phyloP scores from a whole-genome alignment of 2,113 vertebrate genomes.

The Laterallus jamaicensis region DNA sequence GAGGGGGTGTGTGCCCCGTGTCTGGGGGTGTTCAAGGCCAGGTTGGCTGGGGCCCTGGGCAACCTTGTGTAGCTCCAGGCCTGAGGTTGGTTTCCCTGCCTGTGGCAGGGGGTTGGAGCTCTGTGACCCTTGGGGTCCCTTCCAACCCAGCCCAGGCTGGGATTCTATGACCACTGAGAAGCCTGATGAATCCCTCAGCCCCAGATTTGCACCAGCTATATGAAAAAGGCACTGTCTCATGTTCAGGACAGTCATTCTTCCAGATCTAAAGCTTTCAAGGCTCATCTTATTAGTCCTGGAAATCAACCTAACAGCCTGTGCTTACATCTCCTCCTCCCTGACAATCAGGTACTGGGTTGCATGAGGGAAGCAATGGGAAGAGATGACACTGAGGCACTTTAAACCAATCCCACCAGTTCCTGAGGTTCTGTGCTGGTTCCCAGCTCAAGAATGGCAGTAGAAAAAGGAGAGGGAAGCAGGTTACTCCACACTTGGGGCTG shows the following conservation, averaged over 20 bases:
- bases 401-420: not conserved
- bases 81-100: too few relatives aligned
- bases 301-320: not conserved
- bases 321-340: not conserved
- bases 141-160: too few relatives aligned
- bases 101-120: too few relatives aligned
- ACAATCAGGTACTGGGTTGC: not conserved
- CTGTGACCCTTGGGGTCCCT: too few relatives aligned
- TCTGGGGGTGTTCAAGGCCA: too few relatives aligned
- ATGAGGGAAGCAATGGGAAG: not conserved
- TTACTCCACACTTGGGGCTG: not conserved
- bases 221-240: not conserved
- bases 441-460: not conserved
- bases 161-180: not conserved
- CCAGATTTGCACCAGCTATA: not conserved
- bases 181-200: not conserved
- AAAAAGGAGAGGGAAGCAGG: not conserved
- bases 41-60: too few relatives aligned
- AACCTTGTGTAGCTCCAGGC: too few relatives aligned
- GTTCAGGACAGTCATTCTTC: not conserved
- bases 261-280: not conserved
- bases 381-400: not conserved
- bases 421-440: not conserved
- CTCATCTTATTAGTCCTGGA: not conserved
- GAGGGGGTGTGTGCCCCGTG: too few relatives aligned